Evolutionary conservation across 2,888 invertebrate species (phyloP).

Genomic region (Antheraea assamensis): DNA sequence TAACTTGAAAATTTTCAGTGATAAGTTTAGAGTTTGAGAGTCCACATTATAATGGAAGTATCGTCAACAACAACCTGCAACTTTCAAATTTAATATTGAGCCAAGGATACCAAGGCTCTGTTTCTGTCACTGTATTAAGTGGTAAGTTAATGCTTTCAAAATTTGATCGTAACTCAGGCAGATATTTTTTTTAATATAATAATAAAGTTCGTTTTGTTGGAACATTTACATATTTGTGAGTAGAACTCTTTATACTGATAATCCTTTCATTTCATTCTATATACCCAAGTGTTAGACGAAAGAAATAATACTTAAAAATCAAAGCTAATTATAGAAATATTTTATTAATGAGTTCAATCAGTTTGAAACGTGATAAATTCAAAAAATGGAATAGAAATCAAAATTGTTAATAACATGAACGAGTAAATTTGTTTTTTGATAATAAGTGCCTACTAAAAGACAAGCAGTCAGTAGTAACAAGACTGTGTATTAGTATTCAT

Average conservation of each 20-base stretch:
- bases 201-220: background rate
- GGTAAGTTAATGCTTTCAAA: slow-evolving; percentile 39
- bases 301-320: slow-evolving; percentile 6
- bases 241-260: too few relatives aligned
- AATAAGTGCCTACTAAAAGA: too few relatives aligned
- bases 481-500: too few relatives aligned
- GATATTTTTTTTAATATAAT: background rate
- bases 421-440: too few relatives aligned
- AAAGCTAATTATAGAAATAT: background rate
- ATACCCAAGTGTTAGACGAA: too few relatives aligned
- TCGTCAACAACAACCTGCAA: slow-evolving; percentile 48
- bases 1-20: slow-evolving; percentile 41
- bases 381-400: too few relatives aligned
- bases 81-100: slow-evolving; percentile 44
- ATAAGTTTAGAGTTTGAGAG: slow-evolving; percentile 51
- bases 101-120: slow-evolving; percentile 50
- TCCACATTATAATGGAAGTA: slow-evolving; percentile 51
- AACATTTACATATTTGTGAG: background rate
- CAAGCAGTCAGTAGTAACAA: too few relatives aligned
- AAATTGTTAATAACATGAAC: too few relatives aligned
- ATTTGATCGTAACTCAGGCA: slow-evolving; percentile 3
- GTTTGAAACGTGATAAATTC: background rate
- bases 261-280: background rate
- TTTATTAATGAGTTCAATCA: slow-evolving; percentile 17
- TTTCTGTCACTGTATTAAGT: slow-evolving; percentile 38